Evolutionary conservation across 1,140 invertebrate species (phyloP).

Genomic region (Bombus pyrosoma): DNA sequence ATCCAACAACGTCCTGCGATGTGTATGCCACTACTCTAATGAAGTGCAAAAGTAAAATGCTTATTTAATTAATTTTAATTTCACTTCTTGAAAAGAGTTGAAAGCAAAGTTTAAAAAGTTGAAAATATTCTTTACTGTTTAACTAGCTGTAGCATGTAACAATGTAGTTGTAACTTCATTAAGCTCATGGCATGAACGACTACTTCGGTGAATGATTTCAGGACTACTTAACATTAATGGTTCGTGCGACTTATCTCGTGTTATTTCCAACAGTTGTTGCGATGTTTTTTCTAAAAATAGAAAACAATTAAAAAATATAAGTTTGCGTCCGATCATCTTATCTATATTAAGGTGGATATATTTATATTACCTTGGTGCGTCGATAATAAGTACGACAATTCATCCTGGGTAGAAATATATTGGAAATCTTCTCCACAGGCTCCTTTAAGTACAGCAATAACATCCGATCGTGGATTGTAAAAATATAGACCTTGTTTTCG

Average conservation of each 20-base stretch:
- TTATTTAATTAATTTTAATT: neutral
- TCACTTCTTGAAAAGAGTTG: neutral
- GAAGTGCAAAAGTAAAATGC: neutral
- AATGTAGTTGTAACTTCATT: slow-evolving; percentile 78
- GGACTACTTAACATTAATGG: slow-evolving; percentile 67
- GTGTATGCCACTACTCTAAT: neutral
- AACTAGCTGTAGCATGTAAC: slow-evolving; percentile 77
- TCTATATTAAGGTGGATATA: neutral
- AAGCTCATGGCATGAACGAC: slow-evolving; percentile 76
- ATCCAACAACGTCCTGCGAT: neutral
- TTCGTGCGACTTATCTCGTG: slow-evolving; percentile 67
- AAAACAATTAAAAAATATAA: neutral
- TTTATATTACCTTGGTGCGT: slow-evolving; percentile 67
- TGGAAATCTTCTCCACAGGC: slow-evolving; percentile 84
- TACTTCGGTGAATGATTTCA: slow-evolving; percentile 74
- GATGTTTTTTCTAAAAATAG: slow-evolving; percentile 73
- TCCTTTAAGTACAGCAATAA: slow-evolving; percentile 84
- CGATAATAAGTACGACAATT: slow-evolving; percentile 82
- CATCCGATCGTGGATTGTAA: slow-evolving; percentile 83
- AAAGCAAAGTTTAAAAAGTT: neutral
- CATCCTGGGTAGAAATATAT: slow-evolving; percentile 82
- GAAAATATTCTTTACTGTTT: slow-evolving; percentile 48
- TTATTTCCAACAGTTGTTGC: slow-evolving; percentile 64
- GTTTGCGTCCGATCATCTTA: neutral
- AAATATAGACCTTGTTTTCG: slow-evolving; percentile 87